Percentiles rank a stretch among this genome's conserved stretches.
Conservation (phyloP, 1,140 invertebrate species). For the Pararge aegeria region DNA sequence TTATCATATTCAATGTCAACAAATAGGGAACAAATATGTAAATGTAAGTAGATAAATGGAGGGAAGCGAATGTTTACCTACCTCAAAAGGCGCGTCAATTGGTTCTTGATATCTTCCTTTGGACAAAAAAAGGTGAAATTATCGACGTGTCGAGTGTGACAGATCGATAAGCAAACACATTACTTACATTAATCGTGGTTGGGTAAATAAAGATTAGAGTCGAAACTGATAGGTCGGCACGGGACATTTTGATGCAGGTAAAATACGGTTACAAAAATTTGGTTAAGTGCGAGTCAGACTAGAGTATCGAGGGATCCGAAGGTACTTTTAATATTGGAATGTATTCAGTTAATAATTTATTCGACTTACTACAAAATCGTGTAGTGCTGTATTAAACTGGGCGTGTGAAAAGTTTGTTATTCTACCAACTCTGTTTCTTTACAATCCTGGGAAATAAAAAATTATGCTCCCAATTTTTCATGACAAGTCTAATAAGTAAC, state of each 20-base stretch:
- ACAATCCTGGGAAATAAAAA: too few species aligned
- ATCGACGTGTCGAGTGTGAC: conserved; percentile 8
- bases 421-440: too few species aligned
- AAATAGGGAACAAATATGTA: neutral
- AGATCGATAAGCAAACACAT: conserved; percentile 11
- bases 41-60: conserved; percentile 24
- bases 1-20: neutral
- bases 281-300: too few species aligned
- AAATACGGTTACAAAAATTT: neutral
- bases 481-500: too few species aligned
- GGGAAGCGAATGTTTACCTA: conserved; percentile 33
- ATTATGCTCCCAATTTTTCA: too few species aligned
- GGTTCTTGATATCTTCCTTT: conserved; percentile 27
- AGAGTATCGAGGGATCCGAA: too few species aligned
- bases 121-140: conserved; percentile 12
- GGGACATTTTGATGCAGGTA: conserved; percentile 2
- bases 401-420: too few species aligned
- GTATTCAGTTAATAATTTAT: too few species aligned
- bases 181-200: conserved; percentile 1
- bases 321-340: too few species aligned
- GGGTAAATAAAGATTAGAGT: conserved; percentile 2
- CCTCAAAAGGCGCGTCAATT: conserved; percentile 9
- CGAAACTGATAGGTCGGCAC: conserved; percentile 14
- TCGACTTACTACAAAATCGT: too few species aligned
- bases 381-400: too few species aligned